Evolutionary conservation across 1,140 invertebrate species (phyloP).

Genomic region (Teleogryllus occipitalis): DNA sequence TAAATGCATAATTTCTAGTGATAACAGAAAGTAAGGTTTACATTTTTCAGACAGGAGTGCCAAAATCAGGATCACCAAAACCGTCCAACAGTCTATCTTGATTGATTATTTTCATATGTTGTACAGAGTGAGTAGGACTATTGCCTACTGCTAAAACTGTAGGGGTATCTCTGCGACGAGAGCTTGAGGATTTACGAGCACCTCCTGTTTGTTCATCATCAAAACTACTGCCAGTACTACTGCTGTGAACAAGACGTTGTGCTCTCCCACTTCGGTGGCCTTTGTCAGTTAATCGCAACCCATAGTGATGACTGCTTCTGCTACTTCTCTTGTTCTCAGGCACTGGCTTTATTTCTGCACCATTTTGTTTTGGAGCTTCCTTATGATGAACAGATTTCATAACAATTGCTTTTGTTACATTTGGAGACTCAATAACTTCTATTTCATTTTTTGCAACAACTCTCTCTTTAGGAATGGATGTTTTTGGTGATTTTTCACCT

Average conservation of each 20-base stretch:
- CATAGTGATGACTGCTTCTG: neutral
- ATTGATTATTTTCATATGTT: neutral
- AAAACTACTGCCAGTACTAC: conserved; percentile 18
- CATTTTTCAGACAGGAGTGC: conserved; percentile 45
- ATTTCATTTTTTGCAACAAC: neutral
- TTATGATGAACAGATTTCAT: neutral
- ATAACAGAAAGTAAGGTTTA: neutral
- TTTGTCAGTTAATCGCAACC: conserved; percentile 14
- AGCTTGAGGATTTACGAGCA: neutral
- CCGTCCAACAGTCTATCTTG: conserved; percentile 33
- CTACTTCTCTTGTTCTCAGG: neutral
- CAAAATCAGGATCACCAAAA: conserved; percentile 50
- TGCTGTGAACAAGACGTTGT: conserved; percentile 14
- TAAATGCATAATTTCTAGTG: neutral
- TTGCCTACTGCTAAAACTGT: conserved; percentile 14
- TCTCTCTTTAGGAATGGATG: neutral
- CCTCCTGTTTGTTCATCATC: conserved; percentile 14
- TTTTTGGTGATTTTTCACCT: neutral
- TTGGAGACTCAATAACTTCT: neutral
- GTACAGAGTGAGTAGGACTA: conserved; percentile 12
- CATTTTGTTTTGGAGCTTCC: neutral
- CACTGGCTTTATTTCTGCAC: neutral
- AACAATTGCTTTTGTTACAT: neutral
- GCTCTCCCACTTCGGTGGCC: conserved; percentile 16
- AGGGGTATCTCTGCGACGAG: neutral